These are phyloP conservation scores for Brachystomella parvula DNA, from an alignment of 1,140 invertebrate species.

Conservation along the genomic window DNA sequence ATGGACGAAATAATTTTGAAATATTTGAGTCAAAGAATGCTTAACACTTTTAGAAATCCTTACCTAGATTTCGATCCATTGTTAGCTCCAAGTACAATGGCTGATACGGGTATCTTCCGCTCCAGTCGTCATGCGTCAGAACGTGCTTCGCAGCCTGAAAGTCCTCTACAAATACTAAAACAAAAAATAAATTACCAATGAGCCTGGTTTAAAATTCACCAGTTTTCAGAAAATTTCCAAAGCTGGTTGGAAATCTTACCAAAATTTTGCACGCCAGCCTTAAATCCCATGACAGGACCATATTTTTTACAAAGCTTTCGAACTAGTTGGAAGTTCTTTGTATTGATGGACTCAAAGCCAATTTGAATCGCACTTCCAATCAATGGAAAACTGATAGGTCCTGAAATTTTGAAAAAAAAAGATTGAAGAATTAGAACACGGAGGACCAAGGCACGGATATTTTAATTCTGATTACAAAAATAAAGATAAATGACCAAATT, in stretches of 20 bases:
- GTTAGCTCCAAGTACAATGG: slow-evolving; percentile 10
- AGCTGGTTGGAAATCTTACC: slow-evolving; percentile 3
- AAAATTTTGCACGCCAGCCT: neutral
- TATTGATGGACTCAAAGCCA: neutral
- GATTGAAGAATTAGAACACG: neutral
- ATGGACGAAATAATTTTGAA: neutral
- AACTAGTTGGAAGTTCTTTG: neutral
- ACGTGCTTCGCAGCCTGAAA: neutral
- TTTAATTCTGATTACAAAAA: no score
- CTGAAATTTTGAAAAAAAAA: neutral
- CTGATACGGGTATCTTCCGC: neutral
- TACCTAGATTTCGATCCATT: slow-evolving; percentile 5
- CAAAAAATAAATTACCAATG: neutral
- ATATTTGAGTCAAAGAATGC: no score
- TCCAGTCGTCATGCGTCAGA: neutral
- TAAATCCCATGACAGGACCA: slow-evolving; percentile 6
- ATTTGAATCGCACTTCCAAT: neutral
- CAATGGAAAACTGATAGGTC: neutral
- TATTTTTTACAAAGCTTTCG: slow-evolving; percentile 1
- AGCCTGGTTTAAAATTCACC: neutral
- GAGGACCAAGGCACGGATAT: no score
- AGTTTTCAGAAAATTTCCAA: no score
- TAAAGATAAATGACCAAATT: no score
- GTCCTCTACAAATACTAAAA: neutral
- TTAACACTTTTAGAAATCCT: neutral